These are phyloP conservation scores for Zeugodacus cucurbitae DNA, from an alignment of 1,140 invertebrate species.

Conservation along the genomic window DNA sequence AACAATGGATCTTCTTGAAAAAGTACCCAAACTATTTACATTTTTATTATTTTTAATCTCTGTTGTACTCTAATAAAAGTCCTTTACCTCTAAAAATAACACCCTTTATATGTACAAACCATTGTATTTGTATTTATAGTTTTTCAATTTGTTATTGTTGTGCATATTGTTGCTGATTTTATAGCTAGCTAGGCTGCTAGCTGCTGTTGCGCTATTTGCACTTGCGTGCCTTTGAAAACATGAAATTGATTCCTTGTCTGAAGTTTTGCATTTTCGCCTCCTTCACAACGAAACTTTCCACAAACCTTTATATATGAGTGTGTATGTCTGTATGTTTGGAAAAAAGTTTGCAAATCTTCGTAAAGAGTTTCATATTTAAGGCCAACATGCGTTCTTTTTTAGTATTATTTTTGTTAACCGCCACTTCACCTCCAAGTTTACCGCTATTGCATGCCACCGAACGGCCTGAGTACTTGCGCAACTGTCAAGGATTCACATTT, in stretches of 20 bases:
- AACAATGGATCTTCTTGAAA: too few species aligned
- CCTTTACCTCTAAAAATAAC: too few species aligned
- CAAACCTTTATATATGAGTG: background rate
- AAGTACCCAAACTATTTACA: background rate
- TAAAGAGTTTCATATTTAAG: background rate
- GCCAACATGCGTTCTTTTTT: background rate
- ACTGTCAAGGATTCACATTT: background rate
- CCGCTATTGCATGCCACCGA: background rate
- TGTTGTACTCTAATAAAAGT: too few species aligned
- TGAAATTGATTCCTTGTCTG: slow-evolving; percentile 65
- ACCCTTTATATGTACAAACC: too few species aligned
- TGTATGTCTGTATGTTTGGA: background rate
- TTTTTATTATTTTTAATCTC: too few species aligned
- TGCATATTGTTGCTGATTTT: background rate
- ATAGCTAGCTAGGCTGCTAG: too few species aligned
- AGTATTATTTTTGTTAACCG: slow-evolving; percentile 2
- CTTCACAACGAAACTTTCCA: background rate
- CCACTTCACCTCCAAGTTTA: slow-evolving; percentile 29
- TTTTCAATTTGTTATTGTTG: background rate
- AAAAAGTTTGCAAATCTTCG: background rate
- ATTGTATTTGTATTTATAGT: background rate
- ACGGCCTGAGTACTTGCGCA: background rate
- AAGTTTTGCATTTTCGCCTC: slow-evolving; percentile 53
- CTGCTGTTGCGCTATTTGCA: slow-evolving; percentile 44
- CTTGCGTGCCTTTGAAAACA: slow-evolving; percentile 63